Percentiles rank a stretch among this genome's conserved stretches.
Conservation (phyloP, 2,113 vertebrate species). For the Hippocampus barbouri region DNA sequence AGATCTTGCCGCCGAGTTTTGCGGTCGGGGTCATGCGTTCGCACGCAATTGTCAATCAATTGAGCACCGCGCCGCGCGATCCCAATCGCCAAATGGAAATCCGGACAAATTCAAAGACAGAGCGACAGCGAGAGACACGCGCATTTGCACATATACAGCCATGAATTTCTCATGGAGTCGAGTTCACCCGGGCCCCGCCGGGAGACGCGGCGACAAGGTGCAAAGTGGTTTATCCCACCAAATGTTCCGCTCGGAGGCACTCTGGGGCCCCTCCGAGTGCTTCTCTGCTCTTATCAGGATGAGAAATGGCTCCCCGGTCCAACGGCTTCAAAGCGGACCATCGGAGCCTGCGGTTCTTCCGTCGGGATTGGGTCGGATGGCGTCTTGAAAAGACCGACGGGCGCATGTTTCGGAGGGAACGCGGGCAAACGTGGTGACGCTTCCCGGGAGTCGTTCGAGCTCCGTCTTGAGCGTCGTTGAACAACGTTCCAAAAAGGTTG, state of each 20-base stretch:
- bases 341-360: background rate
- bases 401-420: no score
- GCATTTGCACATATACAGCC: background rate
- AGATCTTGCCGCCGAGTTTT: background rate
- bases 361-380: background rate
- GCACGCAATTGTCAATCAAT: background rate
- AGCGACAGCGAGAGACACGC: no score
- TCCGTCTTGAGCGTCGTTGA: no score
- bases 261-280: background rate
- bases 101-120: no score
- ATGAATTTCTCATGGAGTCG: slow-evolving; percentile 38
- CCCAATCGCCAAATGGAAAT: no score
- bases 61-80: no score
- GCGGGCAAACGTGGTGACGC: no score
- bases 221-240: slow-evolving; percentile 66
- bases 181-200: slow-evolving; percentile 50
- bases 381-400: no score
- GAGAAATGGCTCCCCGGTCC: background rate
- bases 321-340: background rate
- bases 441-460: no score
- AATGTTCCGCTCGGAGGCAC: slow-evolving; percentile 6
- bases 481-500: no score
- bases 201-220: slow-evolving; percentile 59
- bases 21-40: background rate
- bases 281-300: background rate